phyloP scores from a whole-genome alignment of 92 coral and sea anemone genomes.

The Zoanthus sociatus region DNA sequence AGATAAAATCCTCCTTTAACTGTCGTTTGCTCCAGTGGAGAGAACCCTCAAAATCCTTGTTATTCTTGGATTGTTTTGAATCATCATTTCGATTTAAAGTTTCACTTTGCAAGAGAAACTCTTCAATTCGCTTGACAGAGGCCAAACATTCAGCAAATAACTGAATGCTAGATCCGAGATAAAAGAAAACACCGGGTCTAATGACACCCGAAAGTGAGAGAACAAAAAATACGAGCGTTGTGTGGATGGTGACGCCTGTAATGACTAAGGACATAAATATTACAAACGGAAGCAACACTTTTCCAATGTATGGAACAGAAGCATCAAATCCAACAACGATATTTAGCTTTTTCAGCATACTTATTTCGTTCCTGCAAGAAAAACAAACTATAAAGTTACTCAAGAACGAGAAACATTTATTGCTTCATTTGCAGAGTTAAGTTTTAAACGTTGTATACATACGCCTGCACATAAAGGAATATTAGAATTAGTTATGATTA shows the following conservation, averaged over 20 bases:
- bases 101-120: background rate
- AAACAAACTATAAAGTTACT: background rate
- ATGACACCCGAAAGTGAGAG: constrained; percentile 1
- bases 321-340: background rate
- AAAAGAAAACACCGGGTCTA: background rate
- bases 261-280: background rate
- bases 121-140: background rate
- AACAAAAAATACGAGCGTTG: background rate
- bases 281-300: background rate
- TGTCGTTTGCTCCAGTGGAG: background rate
- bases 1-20: background rate
- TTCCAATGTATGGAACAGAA: background rate
- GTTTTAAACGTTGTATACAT: background rate
- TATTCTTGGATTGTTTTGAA: background rate
- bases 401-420: background rate
- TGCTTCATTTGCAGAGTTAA: background rate
- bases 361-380: constrained; percentile 5
- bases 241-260: background rate
- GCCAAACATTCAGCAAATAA: constrained; percentile 1
- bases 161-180: background rate
- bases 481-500: too few relatives aligned
- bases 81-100: background rate
- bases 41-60: background rate
- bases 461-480: too few relatives aligned
- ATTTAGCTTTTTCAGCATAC: background rate